Evolutionary conservation across 37 sponge, comb jelly and placozoan species (phyloP).

Genomic region (Geodia barretti): DNA sequence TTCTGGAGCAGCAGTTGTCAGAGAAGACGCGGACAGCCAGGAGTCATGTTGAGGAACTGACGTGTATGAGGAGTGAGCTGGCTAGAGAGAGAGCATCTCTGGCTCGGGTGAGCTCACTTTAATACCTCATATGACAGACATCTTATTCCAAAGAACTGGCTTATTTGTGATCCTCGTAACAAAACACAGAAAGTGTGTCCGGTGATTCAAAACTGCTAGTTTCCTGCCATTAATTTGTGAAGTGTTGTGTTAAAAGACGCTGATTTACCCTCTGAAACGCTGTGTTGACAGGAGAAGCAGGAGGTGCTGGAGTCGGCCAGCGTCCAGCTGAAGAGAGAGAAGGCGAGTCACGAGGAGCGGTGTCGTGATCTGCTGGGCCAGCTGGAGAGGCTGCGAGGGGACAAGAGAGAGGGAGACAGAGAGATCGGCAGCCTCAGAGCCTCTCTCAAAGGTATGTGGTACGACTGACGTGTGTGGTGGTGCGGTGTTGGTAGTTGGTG

Average conservation of each 20-base stretch:
- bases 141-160: too few species aligned
- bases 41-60: constrained; percentile 61
- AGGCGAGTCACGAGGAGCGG: background rate
- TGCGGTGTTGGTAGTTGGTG: background rate
- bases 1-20: constrained; percentile 67
- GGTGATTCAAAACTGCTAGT: too few species aligned
- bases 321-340: constrained; percentile 15
- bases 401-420: constrained; percentile 16
- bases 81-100: constrained; percentile 38
- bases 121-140: too few species aligned
- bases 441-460: constrained; percentile 24
- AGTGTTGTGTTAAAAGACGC: constrained; percentile 2
- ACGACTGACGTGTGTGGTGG: background rate
- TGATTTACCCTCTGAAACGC: constrained; percentile 8
- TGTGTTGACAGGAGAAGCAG: constrained; percentile 1
- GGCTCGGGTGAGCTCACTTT: constrained; percentile 2
- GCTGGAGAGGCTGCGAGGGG: constrained; percentile 29
- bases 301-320: constrained; percentile 21
- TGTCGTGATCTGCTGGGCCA: background rate
- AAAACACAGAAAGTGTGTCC: too few species aligned
- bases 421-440: background rate
- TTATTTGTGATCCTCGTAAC: too few species aligned
- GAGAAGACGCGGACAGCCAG: constrained; percentile 50
- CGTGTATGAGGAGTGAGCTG: constrained; percentile 34
- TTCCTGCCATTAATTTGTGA: too few species aligned